phyloP scores from a whole-genome alignment of 2,888 invertebrate species.

The Imbricaverruca yamaguchii region DNA sequence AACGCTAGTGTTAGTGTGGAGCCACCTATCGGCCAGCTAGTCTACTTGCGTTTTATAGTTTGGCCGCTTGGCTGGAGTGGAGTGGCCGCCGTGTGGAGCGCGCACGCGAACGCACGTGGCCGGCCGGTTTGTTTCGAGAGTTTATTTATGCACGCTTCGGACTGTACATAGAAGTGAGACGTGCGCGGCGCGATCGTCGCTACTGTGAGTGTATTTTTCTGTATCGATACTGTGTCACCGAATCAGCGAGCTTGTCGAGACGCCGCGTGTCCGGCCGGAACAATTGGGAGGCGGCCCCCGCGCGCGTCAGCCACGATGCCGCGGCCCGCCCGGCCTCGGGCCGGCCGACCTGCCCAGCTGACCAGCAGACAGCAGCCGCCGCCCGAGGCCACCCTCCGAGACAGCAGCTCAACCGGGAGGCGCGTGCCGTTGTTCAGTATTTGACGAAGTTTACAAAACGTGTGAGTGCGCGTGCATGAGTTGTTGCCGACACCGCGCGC shows the following conservation, averaged over 20 bases:
- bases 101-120: not conserved
- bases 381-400: not conserved
- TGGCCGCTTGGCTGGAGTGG: not conserved
- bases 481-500: not conserved
- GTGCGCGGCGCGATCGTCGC: not conserved
- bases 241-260: not conserved
- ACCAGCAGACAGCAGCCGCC: not conserved
- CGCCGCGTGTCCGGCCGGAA: too few species aligned
- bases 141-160: slow-evolving; percentile 12
- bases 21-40: slow-evolving; percentile 14
- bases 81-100: not conserved
- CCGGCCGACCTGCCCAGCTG: not conserved
- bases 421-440: slow-evolving; percentile 3
- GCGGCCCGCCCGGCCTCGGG: not conserved
- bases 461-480: not conserved
- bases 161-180: not conserved
- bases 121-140: not conserved
- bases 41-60: slow-evolving; percentile 17
- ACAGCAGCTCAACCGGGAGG: slow-evolving; percentile 1
- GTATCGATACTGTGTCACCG: not conserved
- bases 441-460: slow-evolving; percentile 12
- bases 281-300: too few species aligned
- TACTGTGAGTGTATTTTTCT: not conserved
- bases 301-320: not conserved
- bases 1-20: slow-evolving; percentile 2